Base-by-base conservation (phyloP, 2,797 vertebrate genomes). In the Mormyrops boulengeri region DNA sequence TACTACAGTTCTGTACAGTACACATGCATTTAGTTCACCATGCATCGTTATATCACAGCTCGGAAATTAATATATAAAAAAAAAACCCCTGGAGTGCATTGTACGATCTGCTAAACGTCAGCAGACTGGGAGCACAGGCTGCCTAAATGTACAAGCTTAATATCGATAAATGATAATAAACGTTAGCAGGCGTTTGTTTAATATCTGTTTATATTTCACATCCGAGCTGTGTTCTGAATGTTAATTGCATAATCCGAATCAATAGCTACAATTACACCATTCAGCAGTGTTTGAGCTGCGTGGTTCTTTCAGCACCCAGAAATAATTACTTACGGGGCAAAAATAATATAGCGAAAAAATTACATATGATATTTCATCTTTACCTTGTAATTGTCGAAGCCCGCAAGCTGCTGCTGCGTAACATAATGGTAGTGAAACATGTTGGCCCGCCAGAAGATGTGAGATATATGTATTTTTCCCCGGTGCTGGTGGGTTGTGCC, bases 351-450 rank as follows among this genome's bases (percentile, higher is more conserved):
- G 6, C 9, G 17, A 69, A 69, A 26, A 69, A 34, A 34, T 34
- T 22, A 8, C 53, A 22, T 57, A 87, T 6, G 19, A 80, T 82
- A 22, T 60, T 49, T 34, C 55, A 2, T 49, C 11, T 14, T 91
- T 93, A 95, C 94, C 95, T 95, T 94, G 88, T 95, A 95, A 19
- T 87, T 94, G 89, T 93, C 93, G 92, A 95, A 95, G 86, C 95
- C 94, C 50, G 92, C 92, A 90, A 94, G 91, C 91, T 95, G 95
- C 90, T 86, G 91, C 49, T 2, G 57, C 66, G 92, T 94, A 89
- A 95, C 92, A 80, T 94, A 94, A 11, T 87, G 92, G 90, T 90
- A 69, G 85, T 84, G 90, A 90, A 93, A 94, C 95, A 95, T 95
- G 14, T 50, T 88, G 50, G 47, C 14, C 73, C 52, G 26, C 62